Evolutionary conservation across 1,140 invertebrate genomes (phyloP), one percentile per base, ranked within the genome.

Genomic region (Brachionus rotundiformis): DNA sequence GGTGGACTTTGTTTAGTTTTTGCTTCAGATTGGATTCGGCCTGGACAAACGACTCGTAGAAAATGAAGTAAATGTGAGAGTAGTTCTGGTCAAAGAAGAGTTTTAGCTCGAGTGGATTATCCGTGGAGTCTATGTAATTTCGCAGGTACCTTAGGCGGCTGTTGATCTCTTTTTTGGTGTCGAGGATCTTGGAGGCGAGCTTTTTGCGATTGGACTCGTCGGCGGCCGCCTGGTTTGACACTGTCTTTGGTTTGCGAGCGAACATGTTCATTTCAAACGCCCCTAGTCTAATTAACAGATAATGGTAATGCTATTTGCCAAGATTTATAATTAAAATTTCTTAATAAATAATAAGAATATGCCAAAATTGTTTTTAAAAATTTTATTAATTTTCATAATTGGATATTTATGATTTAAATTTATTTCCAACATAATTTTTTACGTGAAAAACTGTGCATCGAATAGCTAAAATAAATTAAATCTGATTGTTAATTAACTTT

Each of bases 1-100:
- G 92, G 84, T 95, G 94, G 80, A 93, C 93, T 89, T 95, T 95
- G 88, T 95, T 94, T 82, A 94, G 94, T 95, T 93, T 92, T 89
- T 95, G 94, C 83, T 93, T 92, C 25, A 96, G 89, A 88, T 95
- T 95, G 61, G 91, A 91, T 90, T 98, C 95, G 44, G 94, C 93
- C 85, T 92, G 91, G 44, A 95, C 92, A 87, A 98, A 97, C 86
- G 93, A 94, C 87, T 98, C 95, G 88, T 96, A 95, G 63, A 98
- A 91, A 84, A 97, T 94, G 86, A 93, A 95, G 87, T 96, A 98
- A 31, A 98, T 93, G 90, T 95, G 93, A 85, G 94, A 95, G 86
- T 95, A 96, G 88, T 97, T 95, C 39, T 91, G 91, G 88, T 96
- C 94, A 87, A 97, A 96, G 85, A 97, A 93, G 59, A 91, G 91